Percentiles rank a stretch among this genome's conserved stretches.
Conservation (phyloP, 1,140 invertebrate genomes). For the Drosophila insularis region DNA sequence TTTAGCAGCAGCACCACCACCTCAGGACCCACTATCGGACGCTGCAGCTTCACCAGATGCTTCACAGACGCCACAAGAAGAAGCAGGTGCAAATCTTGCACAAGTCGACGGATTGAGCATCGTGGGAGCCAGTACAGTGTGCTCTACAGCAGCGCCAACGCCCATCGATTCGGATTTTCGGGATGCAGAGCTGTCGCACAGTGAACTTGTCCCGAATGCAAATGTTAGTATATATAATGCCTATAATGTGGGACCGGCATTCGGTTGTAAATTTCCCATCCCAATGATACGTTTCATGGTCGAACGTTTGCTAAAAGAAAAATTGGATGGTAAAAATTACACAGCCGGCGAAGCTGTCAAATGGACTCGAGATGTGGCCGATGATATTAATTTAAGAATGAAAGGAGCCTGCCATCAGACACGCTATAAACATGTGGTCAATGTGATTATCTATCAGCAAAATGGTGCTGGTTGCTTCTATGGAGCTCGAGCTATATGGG, state of each 20-base stretch:
- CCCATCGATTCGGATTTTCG: not conserved
- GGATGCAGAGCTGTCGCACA: not conserved
- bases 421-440: constrained; percentile 60
- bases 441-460: constrained; percentile 58
- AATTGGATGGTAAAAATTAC: constrained; percentile 40
- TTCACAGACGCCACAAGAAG: not conserved
- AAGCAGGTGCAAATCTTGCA: not conserved
- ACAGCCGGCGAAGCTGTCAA: constrained; percentile 40
- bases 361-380: constrained; percentile 57
- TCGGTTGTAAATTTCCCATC: constrained; percentile 58
- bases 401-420: constrained; percentile 23
- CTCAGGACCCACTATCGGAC: not conserved
- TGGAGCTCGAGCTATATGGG: constrained; percentile 62
- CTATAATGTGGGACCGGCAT: constrained; percentile 59
- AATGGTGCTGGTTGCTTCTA: constrained; percentile 57
- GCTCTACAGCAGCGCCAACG: not conserved
- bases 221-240: constrained; percentile 58
- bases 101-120: not conserved
- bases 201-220: constrained; percentile 27
- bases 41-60: not conserved
- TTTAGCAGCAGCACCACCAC: not conserved
- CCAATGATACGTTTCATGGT: constrained; percentile 38
- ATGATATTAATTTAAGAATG: constrained; percentile 41
- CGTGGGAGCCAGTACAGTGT: not conserved
- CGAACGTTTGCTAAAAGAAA: constrained; percentile 13